These are phyloP conservation scores for Natator depressus DNA, from an alignment of 2,113 vertebrate genomes.

Conservation along the genomic window DNA sequence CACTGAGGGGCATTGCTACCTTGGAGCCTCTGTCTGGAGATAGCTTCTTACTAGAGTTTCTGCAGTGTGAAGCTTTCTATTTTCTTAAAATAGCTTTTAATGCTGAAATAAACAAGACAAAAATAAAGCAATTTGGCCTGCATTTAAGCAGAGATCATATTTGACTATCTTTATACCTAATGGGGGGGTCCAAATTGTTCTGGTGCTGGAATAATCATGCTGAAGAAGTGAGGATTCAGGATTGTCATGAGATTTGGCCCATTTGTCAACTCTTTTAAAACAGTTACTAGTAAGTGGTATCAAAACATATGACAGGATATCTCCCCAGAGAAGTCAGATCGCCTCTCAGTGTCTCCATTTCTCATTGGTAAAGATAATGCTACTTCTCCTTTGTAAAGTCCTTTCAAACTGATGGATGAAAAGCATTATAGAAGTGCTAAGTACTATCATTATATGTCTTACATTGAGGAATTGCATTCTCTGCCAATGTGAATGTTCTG, in stretches of 20 bases:
- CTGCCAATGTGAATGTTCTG: background rate
- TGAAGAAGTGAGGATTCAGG: background rate
- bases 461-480: rapidly evolving
- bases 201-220: background rate
- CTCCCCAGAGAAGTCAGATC: background rate
- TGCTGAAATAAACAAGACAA: background rate
- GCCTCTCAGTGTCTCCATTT: background rate
- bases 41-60: rapidly evolving
- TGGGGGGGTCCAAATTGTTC: rapidly evolving
- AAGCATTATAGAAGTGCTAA: background rate
- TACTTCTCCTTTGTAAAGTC: background rate
- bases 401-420: background rate
- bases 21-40: background rate
- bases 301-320: background rate
- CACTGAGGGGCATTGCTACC: background rate
- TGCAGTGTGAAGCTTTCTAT: rapidly evolving
- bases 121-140: rapidly evolving
- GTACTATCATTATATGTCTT: background rate
- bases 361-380: background rate
- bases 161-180: rapidly evolving
- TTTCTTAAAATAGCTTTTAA: rapidly evolving
- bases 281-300: background rate
- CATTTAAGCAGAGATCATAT: rapidly evolving
- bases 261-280: background rate
- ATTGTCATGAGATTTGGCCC: background rate